Percentiles rank a stretch among this genome's conserved stretches.
Conservation (phyloP, 53 echinoderm and acorn worm species). For the Glandiceps talaboti region DNA sequence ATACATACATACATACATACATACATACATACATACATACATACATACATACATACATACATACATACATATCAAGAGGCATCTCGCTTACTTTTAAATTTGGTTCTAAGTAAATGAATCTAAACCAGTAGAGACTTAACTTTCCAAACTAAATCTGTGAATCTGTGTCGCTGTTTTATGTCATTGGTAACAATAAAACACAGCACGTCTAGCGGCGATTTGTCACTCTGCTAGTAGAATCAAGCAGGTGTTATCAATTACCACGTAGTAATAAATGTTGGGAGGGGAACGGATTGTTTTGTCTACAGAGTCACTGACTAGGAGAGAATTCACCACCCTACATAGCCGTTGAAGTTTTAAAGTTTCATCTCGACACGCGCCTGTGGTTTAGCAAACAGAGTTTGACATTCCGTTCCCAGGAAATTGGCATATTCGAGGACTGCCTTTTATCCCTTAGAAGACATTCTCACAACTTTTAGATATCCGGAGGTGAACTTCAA, state of each 20-base stretch:
- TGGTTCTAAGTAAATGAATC: no score
- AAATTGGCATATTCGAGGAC: no score
- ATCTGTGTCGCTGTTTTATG: background rate
- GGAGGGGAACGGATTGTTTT: background rate
- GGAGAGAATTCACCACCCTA: background rate
- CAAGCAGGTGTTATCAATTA: background rate
- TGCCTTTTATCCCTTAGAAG: no score
- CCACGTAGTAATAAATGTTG: background rate
- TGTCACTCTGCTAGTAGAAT: background rate
- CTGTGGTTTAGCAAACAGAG: no score
- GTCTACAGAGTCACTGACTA: background rate
- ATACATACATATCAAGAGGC: background rate
- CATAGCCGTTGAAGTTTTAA: background rate
- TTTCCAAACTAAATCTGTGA: no score
- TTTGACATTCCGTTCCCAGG: background rate
- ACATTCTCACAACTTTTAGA: no score
- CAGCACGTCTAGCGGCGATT: background rate
- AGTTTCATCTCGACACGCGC: background rate
- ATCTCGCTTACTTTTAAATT: no score
- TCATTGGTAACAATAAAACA: background rate
- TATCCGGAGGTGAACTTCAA: no score
- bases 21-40: background rate
- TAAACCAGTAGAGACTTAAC: no score
- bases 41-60: background rate
- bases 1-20: background rate